Conservation (phyloP, 2,888 invertebrate species). For the Netelia inedita region DNA sequence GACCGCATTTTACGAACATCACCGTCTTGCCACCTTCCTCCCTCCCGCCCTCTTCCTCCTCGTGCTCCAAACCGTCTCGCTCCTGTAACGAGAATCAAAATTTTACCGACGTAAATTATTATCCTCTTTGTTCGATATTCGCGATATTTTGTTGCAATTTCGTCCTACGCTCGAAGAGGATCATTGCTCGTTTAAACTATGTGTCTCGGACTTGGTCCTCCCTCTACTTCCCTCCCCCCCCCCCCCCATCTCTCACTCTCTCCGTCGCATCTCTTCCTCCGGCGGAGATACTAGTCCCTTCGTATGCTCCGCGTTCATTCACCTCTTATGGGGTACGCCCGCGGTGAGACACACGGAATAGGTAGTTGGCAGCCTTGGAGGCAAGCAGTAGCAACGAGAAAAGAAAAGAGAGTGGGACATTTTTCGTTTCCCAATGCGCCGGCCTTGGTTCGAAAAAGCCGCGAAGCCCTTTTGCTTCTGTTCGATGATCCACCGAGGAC, state of each 20-base stretch:
- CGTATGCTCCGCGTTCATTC: slow-evolving; percentile 33
- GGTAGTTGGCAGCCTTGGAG: too few relatives aligned
- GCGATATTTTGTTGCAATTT: slow-evolving; percentile 27
- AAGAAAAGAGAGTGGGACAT: too few relatives aligned
- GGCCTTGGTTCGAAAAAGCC: too few relatives aligned
- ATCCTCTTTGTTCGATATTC: slow-evolving; percentile 10
- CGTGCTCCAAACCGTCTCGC: slow-evolving; percentile 32
- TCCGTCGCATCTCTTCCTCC: not conserved
- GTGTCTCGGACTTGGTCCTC: not conserved
- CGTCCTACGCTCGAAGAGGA: too few relatives aligned
- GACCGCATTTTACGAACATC: slow-evolving; percentile 6
- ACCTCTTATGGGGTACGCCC: slow-evolving; percentile 4
- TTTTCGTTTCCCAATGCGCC: too few relatives aligned
- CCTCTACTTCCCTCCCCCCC: not conserved
- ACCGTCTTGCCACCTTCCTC: not conserved
- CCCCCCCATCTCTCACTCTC: not conserved
- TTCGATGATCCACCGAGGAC: too few relatives aligned
- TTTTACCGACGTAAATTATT: not conserved
- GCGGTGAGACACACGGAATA: too few relatives aligned
- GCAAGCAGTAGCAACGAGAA: too few relatives aligned
- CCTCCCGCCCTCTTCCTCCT: slow-evolving; percentile 36
- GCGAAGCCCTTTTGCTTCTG: too few relatives aligned
- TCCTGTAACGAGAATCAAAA: slow-evolving; percentile 21
- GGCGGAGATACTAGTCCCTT: not conserved
- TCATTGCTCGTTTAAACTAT: too few relatives aligned